Conservation (phyloP, 2,888 invertebrate species). For the Limnephilus marmoratus region DNA sequence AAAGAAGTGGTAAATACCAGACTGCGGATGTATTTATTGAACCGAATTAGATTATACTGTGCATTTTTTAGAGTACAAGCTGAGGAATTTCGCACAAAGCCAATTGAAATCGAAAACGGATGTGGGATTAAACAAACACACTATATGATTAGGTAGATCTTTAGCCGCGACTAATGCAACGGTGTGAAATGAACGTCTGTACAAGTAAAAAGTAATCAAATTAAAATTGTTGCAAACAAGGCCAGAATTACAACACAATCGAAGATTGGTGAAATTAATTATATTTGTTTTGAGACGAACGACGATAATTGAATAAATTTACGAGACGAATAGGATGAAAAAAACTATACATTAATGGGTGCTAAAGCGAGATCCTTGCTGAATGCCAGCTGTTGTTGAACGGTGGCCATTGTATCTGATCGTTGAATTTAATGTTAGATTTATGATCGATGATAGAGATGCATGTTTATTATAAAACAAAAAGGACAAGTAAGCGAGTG, state of each 20-base stretch:
- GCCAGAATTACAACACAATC: not conserved
- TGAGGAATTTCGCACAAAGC: not conserved
- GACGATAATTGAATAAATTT: not conserved
- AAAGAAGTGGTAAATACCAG: constrained; percentile 27
- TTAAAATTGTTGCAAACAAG: not conserved
- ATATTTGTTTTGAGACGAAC: not conserved
- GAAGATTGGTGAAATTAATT: not conserved
- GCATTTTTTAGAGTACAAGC: not conserved
- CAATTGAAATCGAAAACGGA: constrained; percentile 33
- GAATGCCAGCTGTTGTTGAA: constrained; percentile 18
- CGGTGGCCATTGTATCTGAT: not conserved
- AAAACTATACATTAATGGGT: not conserved
- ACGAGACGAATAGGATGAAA: not conserved
- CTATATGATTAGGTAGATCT: not conserved
- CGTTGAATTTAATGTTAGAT: not conserved
- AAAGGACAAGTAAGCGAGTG: not conserved
- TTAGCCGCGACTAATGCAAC: constrained; percentile 20
- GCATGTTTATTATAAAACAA: not conserved
- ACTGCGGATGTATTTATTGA: not conserved
- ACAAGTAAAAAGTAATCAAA: not conserved
- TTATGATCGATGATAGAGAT: not conserved
- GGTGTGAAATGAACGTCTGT: not conserved
- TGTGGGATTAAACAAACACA: constrained; percentile 26
- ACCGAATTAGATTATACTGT: constrained; percentile 16
- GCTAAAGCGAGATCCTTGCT: not conserved